These are phyloP conservation scores for Smittia sp. DNA, from an alignment of 2,888 invertebrate species.

Conservation along the genomic window DNA sequence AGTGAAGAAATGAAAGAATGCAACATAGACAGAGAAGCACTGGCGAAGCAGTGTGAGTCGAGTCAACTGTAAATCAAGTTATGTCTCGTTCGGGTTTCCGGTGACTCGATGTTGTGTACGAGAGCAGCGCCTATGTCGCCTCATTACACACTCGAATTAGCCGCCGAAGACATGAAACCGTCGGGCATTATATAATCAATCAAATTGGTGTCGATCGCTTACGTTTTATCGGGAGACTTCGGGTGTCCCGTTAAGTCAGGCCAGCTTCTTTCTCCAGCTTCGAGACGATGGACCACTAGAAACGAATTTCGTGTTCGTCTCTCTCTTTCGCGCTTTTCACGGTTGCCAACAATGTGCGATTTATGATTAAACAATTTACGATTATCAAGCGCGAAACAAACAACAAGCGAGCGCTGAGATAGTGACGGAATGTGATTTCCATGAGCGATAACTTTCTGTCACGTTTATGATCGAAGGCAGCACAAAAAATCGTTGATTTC, in stretches of 20 bases:
- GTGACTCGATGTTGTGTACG: background rate
- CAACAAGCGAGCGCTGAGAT: background rate
- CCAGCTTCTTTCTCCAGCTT: background rate
- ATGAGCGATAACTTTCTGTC: constrained; percentile 24
- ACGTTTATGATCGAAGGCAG: constrained; percentile 9
- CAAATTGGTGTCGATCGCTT: constrained; percentile 1
- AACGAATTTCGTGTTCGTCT: background rate
- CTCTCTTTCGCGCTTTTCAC: background rate
- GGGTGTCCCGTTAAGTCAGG: background rate
- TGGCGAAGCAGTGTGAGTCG: constrained; percentile 21
- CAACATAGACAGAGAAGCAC: constrained; percentile 36
- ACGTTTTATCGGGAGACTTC: background rate
- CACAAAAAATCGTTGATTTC: background rate
- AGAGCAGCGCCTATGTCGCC: background rate
- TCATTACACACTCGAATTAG: background rate
- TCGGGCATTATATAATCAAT: constrained; percentile 16
- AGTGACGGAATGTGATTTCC: background rate
- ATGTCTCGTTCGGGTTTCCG: constrained; percentile 29
- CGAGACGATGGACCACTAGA: constrained; percentile 1
- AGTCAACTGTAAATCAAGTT: constrained; percentile 39
- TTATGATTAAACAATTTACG: constrained; percentile 7
- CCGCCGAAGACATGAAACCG: background rate
- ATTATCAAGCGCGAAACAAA: constrained; percentile 17
- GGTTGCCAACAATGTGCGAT: background rate
- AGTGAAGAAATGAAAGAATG: constrained; percentile 17